Evolutionary conservation across 2,888 invertebrate species (phyloP), one percentile per base, ranked within the genome.

Genomic region (Trissoscelio sp.): DNA sequence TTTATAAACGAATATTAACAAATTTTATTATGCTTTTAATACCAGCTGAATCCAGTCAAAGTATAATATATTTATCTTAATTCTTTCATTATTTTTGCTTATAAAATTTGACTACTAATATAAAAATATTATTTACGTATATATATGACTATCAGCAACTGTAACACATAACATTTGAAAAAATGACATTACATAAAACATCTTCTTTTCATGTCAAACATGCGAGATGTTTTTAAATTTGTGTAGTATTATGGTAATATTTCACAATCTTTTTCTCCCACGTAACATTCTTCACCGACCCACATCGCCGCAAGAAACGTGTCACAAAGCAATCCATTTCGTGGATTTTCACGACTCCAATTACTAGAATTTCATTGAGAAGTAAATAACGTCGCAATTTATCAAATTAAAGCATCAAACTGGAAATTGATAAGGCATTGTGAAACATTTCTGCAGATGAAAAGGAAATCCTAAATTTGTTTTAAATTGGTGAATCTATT

Each of bases 301-400:
- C 39, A 66, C 74, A 74, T 48, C 5, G 57, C 53, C 44, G 48
- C 57, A 74, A 74, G 74, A 66, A 74, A 74, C 42, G 39, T 57
- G 74, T 66, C 74, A 74, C 64, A 66, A 74, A 66, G 55, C 53
- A 74, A 74, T 74, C 46, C 39, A 57, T 66, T 48, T 74, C 64
- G 28, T 66, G 39, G 64, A 66, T 57, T 66, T 62, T 66, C 64
- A 34, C 62, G 20, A 14, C 24, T 64, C 55, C 64, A 74, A 74
- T 74, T 74, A 74, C 44, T 64, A 53, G 53, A 60, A 72, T 60
- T 72, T 58, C 53, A 72, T 62, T 72, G 51, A 42, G 62, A 62
- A 72, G 62, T 53, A 62, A 72, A 72, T 72, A 62, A 53, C 53
- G 18, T 72, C 46, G 11, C 53, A 3, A 72, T 72, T 72, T 72